Evolutionary conservation across 2,797 vertebrate genomes (phyloP).

Genomic region (Hypotaenidia okinawae): DNA sequence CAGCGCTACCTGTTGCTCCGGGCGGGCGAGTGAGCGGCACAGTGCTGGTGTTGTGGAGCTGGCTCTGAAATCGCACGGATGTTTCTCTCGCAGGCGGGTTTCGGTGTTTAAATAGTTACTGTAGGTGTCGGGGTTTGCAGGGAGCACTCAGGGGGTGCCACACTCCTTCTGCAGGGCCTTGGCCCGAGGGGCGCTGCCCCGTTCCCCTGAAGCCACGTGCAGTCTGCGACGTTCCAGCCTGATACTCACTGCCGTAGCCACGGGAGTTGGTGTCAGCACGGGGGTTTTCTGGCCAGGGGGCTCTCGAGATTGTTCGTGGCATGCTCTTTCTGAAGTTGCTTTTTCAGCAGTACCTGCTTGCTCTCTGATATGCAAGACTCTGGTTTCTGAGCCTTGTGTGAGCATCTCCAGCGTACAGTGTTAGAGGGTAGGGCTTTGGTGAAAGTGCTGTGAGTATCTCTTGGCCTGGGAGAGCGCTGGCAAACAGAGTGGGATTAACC

Average conservation of each 20-base stretch:
- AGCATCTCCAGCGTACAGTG: not conserved
- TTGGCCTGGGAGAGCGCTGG: not conserved
- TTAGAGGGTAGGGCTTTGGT: not conserved
- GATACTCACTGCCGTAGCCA: not conserved
- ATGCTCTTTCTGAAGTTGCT: not conserved
- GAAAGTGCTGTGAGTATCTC: not conserved
- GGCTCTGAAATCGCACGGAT: no score
- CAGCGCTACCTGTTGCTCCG: no score
- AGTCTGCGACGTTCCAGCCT: not conserved
- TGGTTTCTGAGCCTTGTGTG: not conserved
- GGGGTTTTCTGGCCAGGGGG: not conserved
- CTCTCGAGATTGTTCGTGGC: not conserved
- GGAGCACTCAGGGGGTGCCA: not conserved
- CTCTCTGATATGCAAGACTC: no score
- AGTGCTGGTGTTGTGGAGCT: no score
- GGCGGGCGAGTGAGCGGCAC: no score
- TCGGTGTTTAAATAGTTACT: no score
- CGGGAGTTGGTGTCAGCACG: not conserved
- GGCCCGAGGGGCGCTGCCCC: no score
- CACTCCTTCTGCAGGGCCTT: no score
- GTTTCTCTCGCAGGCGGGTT: no score
- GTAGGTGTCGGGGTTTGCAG: no score
- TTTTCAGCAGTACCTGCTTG: not conserved
- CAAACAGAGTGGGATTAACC: not conserved
- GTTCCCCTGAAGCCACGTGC: not conserved